phyloP scores from a whole-genome alignment of 2,113 vertebrate genomes.

The Hoplias malabaricus region DNA sequence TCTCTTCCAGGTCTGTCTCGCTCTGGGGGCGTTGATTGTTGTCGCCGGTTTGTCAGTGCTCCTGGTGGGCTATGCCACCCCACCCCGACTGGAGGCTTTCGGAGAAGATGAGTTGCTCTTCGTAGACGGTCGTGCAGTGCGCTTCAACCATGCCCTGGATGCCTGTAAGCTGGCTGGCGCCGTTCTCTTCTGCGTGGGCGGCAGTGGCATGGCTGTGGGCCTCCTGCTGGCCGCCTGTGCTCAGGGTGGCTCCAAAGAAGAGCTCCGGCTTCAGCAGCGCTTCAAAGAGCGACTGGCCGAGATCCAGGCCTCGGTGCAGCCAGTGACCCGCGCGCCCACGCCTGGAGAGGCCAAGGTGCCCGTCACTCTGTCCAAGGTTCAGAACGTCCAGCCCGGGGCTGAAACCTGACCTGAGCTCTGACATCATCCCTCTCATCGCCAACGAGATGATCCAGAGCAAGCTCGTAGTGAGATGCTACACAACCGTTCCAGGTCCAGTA shows the following conservation, averaged over 20 bases:
- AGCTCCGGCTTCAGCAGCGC: slow-evolving; percentile 87
- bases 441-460: background rate
- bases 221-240: slow-evolving; percentile 89
- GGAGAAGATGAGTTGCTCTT: slow-evolving; percentile 90
- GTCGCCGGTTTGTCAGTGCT: slow-evolving; percentile 86
- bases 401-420: slow-evolving; percentile 78
- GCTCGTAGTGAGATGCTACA: slow-evolving; percentile 16
- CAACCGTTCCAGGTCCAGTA: slow-evolving; percentile 25
- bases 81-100: slow-evolving; percentile 89
- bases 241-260: slow-evolving; percentile 90
- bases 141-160: slow-evolving; percentile 89
- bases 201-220: slow-evolving; percentile 83
- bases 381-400: slow-evolving; percentile 87
- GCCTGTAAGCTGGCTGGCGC: slow-evolving; percentile 91
- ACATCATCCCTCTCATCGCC: background rate
- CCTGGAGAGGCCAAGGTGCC: slow-evolving; percentile 90
- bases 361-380: slow-evolving; percentile 92
- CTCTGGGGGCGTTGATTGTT: slow-evolving; percentile 84
- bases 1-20: slow-evolving; percentile 86
- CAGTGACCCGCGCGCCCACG: slow-evolving; percentile 85
- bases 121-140: slow-evolving; percentile 81
- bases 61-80: slow-evolving; percentile 87
- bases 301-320: slow-evolving; percentile 81
- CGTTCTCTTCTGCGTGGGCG: slow-evolving; percentile 90
- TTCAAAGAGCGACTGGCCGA: slow-evolving; percentile 92